phyloP scores from a whole-genome alignment of 92 coral and sea anemone species.

The Micromussa lordhowensis region DNA sequence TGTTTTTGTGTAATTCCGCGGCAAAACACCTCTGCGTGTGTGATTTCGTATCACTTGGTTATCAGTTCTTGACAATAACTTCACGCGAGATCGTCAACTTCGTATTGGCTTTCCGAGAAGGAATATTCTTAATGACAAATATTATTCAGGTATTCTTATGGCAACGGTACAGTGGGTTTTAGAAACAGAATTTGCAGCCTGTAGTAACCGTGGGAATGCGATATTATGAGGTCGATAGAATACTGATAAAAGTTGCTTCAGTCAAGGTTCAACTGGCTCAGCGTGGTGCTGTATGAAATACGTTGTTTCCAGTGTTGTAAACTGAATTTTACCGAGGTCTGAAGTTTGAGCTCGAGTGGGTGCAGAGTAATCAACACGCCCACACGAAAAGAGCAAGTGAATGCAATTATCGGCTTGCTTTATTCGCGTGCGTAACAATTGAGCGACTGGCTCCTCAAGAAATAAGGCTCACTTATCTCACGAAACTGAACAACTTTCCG shows the following conservation, averaged over 20 bases:
- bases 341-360: not conserved
- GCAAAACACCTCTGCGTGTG: not conserved
- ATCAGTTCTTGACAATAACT: not conserved
- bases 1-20: not conserved
- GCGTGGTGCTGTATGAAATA: not conserved
- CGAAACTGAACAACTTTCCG: not conserved
- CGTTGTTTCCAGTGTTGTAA: not conserved
- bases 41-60: not conserved
- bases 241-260: not conserved
- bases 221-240: not conserved
- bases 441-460: not conserved
- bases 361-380: constrained; percentile 9
- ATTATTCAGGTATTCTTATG: not conserved
- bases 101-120: not conserved
- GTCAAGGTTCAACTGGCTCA: not conserved
- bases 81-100: not conserved
- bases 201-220: not conserved
- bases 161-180: constrained; percentile 11
- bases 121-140: not conserved
- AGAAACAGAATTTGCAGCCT: not conserved
- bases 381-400: constrained; percentile 6
- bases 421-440: constrained; percentile 31
- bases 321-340: not conserved
- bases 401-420: constrained; percentile 24
- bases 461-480: not conserved